Evolutionary conservation across 2,888 invertebrate species (phyloP).

Genomic region (Orthosia cruda): DNA sequence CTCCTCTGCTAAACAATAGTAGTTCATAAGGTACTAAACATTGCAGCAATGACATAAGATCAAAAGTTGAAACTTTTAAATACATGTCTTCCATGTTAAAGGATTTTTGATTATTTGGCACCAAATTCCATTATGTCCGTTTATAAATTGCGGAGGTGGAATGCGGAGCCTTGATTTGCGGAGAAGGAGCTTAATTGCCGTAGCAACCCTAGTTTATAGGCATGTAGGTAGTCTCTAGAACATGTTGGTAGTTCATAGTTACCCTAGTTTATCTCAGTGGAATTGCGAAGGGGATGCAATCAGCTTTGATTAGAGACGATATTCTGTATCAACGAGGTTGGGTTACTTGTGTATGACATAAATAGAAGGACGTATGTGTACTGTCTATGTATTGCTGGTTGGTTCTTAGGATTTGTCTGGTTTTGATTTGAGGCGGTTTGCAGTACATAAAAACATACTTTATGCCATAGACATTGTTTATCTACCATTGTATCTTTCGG

Average conservation of each 20-base stretch:
- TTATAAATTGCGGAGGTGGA: not conserved
- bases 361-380: not conserved
- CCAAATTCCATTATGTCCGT: not conserved
- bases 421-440: too few species aligned
- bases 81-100: not conserved
- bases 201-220: not conserved
- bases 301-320: constrained; percentile 26
- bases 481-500: not conserved
- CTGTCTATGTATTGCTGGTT: not conserved
- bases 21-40: too few species aligned
- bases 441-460: too few species aligned
- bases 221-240: not conserved
- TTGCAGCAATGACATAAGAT: too few species aligned
- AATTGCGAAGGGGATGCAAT: not conserved
- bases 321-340: constrained; percentile 15
- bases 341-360: not conserved
- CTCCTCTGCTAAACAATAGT: too few species aligned
- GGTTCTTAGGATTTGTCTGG: too few species aligned
- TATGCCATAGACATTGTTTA: not conserved
- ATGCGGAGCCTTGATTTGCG: not conserved
- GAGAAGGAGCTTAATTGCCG: not conserved
- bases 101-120: not conserved
- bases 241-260: not conserved
- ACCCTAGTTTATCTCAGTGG: not conserved
- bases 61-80: too few species aligned